Percentiles rank a stretch among this genome's conserved stretches.
phyloP scores from a whole-genome alignment of 1,140 invertebrate genomes.

The Temnothorax curvispinosus region DNA sequence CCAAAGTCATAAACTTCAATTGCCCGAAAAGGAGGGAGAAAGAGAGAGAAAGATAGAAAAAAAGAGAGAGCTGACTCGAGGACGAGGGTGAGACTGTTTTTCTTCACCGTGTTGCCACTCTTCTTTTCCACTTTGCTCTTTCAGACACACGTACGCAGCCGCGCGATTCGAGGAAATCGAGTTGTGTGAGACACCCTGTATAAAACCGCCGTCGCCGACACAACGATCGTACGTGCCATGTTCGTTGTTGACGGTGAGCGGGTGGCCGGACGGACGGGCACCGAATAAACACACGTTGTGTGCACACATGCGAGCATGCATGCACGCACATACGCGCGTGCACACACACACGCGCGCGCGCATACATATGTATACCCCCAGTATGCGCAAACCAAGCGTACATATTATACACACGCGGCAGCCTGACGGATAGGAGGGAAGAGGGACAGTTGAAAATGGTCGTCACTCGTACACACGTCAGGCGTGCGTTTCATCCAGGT shows the following conservation, averaged over 20 bases:
- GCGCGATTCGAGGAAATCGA: constrained; percentile 22
- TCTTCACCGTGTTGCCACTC: neutral
- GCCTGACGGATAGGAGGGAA: constrained; percentile 29
- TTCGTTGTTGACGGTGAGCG: constrained; percentile 69
- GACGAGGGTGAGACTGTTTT: neutral
- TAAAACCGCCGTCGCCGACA: constrained; percentile 52
- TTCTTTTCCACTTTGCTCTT: neutral
- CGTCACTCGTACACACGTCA: constrained; percentile 57
- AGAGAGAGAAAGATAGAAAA: neutral
- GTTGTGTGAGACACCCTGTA: constrained; percentile 49
- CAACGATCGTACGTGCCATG: constrained; percentile 67
- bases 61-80: neutral
- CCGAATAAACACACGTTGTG: constrained; percentile 63
- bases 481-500: constrained; percentile 58
- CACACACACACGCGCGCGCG: neutral
- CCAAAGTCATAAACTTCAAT: constrained; percentile 1
- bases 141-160: neutral
- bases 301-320: neutral
- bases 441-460: constrained; percentile 60
- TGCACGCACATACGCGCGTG: neutral
- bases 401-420: neutral
- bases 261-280: constrained; percentile 64
- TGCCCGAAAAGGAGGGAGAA: neutral
- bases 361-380: neutral
- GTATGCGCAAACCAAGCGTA: neutral